phyloP scores from a whole-genome alignment of 2,888 invertebrate species.

The Gnatocerus cornutus region DNA sequence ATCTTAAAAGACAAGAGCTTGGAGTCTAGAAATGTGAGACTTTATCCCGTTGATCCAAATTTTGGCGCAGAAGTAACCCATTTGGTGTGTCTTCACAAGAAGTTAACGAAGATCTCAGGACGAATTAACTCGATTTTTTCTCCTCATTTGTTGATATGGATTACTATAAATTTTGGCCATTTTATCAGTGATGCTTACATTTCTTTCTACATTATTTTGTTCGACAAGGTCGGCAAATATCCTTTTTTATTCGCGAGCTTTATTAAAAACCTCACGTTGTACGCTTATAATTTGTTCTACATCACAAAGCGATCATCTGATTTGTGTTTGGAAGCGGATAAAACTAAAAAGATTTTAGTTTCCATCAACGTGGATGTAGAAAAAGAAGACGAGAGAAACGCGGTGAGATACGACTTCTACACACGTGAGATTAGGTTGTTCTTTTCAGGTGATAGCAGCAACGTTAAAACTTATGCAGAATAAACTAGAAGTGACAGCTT shows the following conservation, averaged over 20 bases:
- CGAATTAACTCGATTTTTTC: slow-evolving; percentile 1
- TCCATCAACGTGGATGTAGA: not conserved
- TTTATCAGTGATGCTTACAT: no score
- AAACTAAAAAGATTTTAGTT: not conserved
- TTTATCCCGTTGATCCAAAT: not conserved
- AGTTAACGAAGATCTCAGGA: not conserved
- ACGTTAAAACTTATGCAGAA: slow-evolving; percentile 4
- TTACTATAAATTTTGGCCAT: no score
- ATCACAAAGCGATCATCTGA: not conserved
- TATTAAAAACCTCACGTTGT: no score
- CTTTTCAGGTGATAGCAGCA: not conserved
- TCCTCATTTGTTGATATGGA: not conserved
- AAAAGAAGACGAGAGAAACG: slow-evolving; percentile 7
- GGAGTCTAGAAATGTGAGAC: no score
- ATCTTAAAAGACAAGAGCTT: no score
- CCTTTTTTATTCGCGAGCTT: no score
- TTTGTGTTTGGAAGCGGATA: not conserved
- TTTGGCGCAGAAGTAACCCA: not conserved
- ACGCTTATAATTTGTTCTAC: no score
- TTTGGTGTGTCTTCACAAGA: not conserved
- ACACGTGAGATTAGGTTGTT: not conserved
- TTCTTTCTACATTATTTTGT: no score
- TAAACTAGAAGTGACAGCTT: slow-evolving; percentile 18
- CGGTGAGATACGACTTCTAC: no score
- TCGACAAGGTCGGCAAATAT: no score